These are phyloP conservation scores for Sebastiscus albofasciatus DNA, from an alignment of 2,797 vertebrate genomes.

Conservation along the genomic window DNA sequence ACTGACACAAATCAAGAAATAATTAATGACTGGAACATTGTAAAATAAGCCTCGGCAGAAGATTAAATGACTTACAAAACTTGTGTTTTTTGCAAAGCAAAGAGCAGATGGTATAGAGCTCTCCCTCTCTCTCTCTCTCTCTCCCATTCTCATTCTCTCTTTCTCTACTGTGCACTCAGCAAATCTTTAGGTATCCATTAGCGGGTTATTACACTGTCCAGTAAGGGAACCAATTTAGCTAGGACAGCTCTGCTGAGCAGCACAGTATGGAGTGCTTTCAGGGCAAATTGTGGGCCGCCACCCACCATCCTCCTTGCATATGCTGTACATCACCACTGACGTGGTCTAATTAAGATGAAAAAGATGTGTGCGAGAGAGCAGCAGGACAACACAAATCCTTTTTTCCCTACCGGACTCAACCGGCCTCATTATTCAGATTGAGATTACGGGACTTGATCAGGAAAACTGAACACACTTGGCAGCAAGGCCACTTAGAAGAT, in stretches of 20 bases:
- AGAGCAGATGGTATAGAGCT: slow-evolving; percentile 16
- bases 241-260: slow-evolving; percentile 81
- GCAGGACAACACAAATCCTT: slow-evolving; percentile 19
- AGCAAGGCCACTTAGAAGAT: neutral
- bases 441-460: slow-evolving; percentile 11
- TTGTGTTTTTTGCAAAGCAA: slow-evolving; percentile 19
- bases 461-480: neutral
- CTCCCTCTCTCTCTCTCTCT: slow-evolving; percentile 1
- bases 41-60: neutral
- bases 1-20: neutral
- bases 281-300: slow-evolving; percentile 69
- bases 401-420: neutral
- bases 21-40: neutral
- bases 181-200: slow-evolving; percentile 79
- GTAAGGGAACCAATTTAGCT: slow-evolving; percentile 72
- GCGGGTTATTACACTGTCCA: slow-evolving; percentile 75
- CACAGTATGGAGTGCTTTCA: slow-evolving; percentile 78
- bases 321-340: slow-evolving; percentile 74
- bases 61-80: neutral
- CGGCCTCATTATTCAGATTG: slow-evolving; percentile 6
- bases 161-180: slow-evolving; percentile 67
- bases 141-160: slow-evolving; percentile 18
- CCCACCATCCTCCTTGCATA: slow-evolving; percentile 40
- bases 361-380: slow-evolving; percentile 35
- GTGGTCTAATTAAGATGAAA: slow-evolving; percentile 74